phyloP scores from a whole-genome alignment of 2,888 invertebrate genomes.

The Mesopsocus fuscifrons region DNA sequence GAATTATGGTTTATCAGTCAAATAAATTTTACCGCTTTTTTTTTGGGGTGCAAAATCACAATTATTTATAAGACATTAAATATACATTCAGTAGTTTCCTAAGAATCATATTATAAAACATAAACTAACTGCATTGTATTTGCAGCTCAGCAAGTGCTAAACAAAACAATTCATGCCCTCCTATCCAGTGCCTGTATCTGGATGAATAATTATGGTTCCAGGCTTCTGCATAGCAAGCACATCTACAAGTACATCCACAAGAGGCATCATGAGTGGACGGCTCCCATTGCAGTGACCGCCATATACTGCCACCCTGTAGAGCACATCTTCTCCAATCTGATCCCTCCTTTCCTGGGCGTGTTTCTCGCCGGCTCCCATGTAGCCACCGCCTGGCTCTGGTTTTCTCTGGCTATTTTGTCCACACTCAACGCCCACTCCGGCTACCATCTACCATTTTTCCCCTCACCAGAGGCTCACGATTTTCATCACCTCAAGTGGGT shows the following conservation, averaged over 20 bases:
- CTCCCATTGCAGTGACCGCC: slow-evolving; percentile 65
- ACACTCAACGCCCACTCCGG: slow-evolving; percentile 70
- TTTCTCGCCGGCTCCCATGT: slow-evolving; percentile 54
- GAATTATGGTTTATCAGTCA: too few species aligned
- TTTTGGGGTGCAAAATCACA: too few species aligned
- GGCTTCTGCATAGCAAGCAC: slow-evolving; percentile 49
- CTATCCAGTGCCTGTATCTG: too few species aligned
- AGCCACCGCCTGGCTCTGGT: slow-evolving; percentile 63
- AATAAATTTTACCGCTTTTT: too few species aligned
- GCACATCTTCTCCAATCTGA: slow-evolving; percentile 55
- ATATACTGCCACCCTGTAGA: slow-evolving; percentile 63
- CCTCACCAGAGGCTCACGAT: slow-evolving; percentile 72
- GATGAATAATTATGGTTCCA: too few species aligned
- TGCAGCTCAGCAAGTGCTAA: too few species aligned
- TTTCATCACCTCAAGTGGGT: slow-evolving; percentile 69
- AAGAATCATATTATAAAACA: too few species aligned
- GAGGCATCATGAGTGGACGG: slow-evolving; percentile 75
- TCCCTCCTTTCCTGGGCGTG: slow-evolving; percentile 58
- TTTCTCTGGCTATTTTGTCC: slow-evolving; percentile 51
- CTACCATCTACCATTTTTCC: slow-evolving; percentile 69
- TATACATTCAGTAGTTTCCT: too few species aligned
- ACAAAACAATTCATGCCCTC: too few species aligned
- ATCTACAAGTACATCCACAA: slow-evolving; percentile 71
- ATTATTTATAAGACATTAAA: too few species aligned
- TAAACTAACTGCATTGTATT: too few species aligned